Conservation (phyloP, 2,113 vertebrate species). For the Zosterops borbonicus region DNA sequence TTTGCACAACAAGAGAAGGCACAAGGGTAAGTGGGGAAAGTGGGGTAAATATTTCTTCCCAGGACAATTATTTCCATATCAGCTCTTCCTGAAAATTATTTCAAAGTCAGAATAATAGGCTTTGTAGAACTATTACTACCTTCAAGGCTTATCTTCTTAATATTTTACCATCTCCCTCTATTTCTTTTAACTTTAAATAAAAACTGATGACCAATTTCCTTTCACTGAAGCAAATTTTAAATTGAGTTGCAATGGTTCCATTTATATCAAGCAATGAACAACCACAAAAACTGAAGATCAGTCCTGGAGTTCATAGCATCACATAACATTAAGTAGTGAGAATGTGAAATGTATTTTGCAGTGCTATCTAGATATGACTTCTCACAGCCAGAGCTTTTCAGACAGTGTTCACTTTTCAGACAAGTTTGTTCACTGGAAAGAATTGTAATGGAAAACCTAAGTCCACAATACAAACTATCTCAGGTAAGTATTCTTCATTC, state of each 20-base stretch:
- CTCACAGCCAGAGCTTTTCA: not conserved
- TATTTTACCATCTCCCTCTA: not conserved
- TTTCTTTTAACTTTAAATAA: not conserved
- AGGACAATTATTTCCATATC: not conserved
- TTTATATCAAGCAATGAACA: not conserved
- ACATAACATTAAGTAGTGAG: not conserved
- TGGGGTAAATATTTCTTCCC: not conserved
- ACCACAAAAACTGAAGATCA: not conserved
- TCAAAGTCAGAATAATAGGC: not conserved
- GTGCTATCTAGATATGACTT: not conserved
- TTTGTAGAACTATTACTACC: not conserved
- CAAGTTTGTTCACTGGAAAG: not conserved
- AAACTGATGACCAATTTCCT: not conserved
- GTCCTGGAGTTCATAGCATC: not conserved
- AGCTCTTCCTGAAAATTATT: not conserved
- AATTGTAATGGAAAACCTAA: not conserved
- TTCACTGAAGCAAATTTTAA: not conserved
- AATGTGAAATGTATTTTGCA: not conserved
- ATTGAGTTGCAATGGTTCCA: not conserved
- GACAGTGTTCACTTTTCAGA: too few relatives aligned
- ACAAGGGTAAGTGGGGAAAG: not conserved
- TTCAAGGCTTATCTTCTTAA: not conserved
- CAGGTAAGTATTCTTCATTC: not conserved
- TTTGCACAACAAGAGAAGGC: not conserved
- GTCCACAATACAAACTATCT: not conserved